Base-by-base conservation (phyloP, 64 coral and sea anemone species). In the Anthopleura sola region DNA sequence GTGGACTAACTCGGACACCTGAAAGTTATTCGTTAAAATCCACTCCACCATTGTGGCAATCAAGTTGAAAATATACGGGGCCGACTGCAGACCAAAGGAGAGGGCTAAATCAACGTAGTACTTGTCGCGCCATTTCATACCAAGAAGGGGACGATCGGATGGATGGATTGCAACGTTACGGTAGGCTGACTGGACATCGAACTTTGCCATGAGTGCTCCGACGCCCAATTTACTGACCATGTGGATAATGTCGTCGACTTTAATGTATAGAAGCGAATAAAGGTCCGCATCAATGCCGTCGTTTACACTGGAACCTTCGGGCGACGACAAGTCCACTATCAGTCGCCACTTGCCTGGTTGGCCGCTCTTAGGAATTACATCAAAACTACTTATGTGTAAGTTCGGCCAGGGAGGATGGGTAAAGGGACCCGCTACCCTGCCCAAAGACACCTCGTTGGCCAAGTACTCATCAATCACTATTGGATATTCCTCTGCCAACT, bases 161-260 rank as follows among this genome's bases (percentile, higher is more conserved):
- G 87, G 50, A 60, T 88, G 87, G 17, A 88, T 49, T 7, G 88
- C 44, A 28, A 90, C 50, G 68, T 38, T 39, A 2, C 82, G 37
- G 36, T 84, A 90, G 1, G 82, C 88, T 1, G 33, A 16, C 21
- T 31, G 28, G 17, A 90, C 40, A 51, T 90, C 88, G 13, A 90
- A 16, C 32, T 85, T 90, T 0, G 60, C 55, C 15, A 57, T n/a
- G n/a, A n/a, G n/a, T n/a, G n/a, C n/a, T n/a, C n/a, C n/a, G n/a
- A n/a, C n/a, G n/a, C n/a, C n/a, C n/a, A n/a, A n/a, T n/a, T n/a
- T n/a, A n/a, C n/a, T n/a, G n/a, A n/a, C n/a, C n/a, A n/a, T n/a
- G n/a, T n/a, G n/a, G n/a, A n/a, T n/a, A n/a, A n/a, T n/a, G n/a
- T n/a, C n/a, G n/a, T n/a, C n/a, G n/a, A n/a, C 55, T 15, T 15